A percentile compares a stretch with the other conserved stretches of the same genome.
These are phyloP conservation scores for Platichthys flesus DNA, from an alignment of 2,113 vertebrate genomes.

Conservation along the genomic window DNA sequence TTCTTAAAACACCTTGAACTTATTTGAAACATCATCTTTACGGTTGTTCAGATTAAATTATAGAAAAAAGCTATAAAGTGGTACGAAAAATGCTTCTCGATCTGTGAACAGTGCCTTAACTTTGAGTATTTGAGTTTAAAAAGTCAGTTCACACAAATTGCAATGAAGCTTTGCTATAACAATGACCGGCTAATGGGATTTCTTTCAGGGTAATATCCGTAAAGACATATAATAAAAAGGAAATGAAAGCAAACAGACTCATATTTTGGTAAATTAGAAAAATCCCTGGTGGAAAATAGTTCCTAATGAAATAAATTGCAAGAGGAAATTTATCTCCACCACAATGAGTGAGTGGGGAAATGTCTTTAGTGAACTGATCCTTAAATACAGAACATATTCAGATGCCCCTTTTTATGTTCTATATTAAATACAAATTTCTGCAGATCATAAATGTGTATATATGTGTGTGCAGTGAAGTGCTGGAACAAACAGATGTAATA, in stretches of 20 bases:
- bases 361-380: background rate
- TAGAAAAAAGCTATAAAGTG: background rate
- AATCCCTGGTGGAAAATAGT: background rate
- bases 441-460: background rate
- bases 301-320: background rate
- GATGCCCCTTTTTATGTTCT: no score
- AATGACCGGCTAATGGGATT: no score
- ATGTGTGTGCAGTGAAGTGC: background rate
- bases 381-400: background rate
- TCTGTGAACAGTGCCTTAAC: background rate
- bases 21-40: background rate
- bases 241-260: no score
- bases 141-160: conserved; percentile 35
- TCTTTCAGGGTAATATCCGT: no score
- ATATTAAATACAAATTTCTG: background rate
- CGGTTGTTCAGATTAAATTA: background rate
- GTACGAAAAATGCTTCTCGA: background rate
- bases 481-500: conserved; percentile 5
- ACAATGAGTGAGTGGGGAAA: background rate
- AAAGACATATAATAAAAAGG: no score
- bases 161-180: background rate
- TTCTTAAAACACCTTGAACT: background rate
- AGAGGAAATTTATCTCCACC: background rate
- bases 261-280: no score
- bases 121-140: conserved; percentile 15